A percentile compares a stretch with the other conserved stretches of the same genome.
These are phyloP conservation scores for Cricetomys ansorgei DNA, from an alignment of 2,113 vertebrate species.

Conservation along the genomic window DNA sequence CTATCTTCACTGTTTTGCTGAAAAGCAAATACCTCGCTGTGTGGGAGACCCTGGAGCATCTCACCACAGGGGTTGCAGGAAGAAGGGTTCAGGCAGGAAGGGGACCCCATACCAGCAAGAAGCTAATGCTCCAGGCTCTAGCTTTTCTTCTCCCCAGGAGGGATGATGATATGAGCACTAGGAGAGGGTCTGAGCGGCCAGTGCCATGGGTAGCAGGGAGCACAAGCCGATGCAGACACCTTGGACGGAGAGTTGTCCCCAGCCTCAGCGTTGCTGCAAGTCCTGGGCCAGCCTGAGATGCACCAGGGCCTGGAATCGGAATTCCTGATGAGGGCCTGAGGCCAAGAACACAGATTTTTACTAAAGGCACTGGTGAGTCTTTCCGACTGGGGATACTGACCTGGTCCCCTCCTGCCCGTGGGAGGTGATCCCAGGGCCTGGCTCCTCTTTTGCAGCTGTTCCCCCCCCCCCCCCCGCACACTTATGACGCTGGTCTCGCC, in stretches of 20 bases:
- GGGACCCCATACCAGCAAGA: background rate
- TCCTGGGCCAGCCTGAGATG: background rate
- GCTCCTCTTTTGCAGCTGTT: background rate
- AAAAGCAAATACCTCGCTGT: background rate
- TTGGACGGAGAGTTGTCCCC: too few relatives aligned
- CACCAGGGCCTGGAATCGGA: background rate
- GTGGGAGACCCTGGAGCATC: background rate
- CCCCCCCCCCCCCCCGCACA: background rate
- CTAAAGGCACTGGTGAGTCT: rapidly evolving
- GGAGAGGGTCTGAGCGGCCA: background rate
- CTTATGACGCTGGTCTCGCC: background rate
- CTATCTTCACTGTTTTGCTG: background rate
- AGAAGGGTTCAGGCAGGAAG: background rate
- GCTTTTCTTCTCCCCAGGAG: background rate
- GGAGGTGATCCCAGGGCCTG: background rate
- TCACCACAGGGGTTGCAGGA: background rate
- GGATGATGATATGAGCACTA: too few relatives aligned
- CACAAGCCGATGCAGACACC: background rate
- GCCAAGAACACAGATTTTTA: background rate
- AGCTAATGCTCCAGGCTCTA: background rate
- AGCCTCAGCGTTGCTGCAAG: background rate
- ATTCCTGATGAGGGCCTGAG: too few relatives aligned
- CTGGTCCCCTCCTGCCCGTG: background rate
- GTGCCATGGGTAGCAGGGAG: background rate
- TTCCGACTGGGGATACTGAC: too few relatives aligned